Conservation (phyloP, 2,113 vertebrate species). For the Leptosomus discolor region DNA sequence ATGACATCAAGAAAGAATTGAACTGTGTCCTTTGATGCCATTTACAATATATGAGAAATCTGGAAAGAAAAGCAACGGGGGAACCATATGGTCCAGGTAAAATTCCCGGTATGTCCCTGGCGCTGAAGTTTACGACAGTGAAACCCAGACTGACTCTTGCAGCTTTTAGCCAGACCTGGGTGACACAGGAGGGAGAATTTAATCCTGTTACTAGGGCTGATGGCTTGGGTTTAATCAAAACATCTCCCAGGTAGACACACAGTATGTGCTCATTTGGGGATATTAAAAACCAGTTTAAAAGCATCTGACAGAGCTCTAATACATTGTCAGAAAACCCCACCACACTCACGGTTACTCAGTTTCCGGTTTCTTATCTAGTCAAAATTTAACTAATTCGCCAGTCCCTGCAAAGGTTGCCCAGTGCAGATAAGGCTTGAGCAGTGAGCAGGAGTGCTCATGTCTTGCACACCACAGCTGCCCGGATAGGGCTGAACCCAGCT, state of each 20-base stretch:
- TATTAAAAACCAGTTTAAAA: not conserved
- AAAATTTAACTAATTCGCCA: not conserved
- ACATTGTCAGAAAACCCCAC: not conserved
- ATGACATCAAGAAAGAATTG: not conserved
- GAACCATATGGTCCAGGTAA: not conserved
- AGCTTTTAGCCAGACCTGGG: not conserved
- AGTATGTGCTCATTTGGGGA: not conserved
- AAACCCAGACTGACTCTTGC: rapidly evolving
- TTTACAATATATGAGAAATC: not conserved
- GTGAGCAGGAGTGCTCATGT: rapidly evolving
- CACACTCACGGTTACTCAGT: not conserved
- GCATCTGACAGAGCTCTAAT: not conserved
- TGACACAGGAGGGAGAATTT: not conserved
- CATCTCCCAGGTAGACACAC: not conserved
- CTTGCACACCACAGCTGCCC: rapidly evolving
- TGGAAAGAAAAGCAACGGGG: not conserved
- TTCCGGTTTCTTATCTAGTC: not conserved
- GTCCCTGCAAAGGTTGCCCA: not conserved
- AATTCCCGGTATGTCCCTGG: not conserved
- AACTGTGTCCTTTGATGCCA: not conserved
- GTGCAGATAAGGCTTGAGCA: not conserved
- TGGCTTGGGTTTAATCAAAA: not conserved
- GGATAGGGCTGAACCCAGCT: not conserved
- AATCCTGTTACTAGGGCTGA: not conserved
- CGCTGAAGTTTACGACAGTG: not conserved